phyloP scores from a whole-genome alignment of 2,888 invertebrate species.

The Cheilosia grossa region DNA sequence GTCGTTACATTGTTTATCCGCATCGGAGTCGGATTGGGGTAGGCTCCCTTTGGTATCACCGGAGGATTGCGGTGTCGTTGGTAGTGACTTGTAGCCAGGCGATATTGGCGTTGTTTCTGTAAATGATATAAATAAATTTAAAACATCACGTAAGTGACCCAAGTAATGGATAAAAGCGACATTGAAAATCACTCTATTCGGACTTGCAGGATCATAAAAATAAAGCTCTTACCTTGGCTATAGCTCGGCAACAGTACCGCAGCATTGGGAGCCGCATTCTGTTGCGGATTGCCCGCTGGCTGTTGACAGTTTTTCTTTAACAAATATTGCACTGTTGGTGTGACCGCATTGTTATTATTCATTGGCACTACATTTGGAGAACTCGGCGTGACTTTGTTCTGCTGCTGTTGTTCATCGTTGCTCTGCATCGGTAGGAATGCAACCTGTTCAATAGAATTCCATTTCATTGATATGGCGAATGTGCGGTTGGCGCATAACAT shows the following conservation, averaged over 20 bases:
- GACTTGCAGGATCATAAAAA: background rate
- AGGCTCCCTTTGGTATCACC: constrained; percentile 71
- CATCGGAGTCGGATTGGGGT: constrained; percentile 76
- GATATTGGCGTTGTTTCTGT: constrained; percentile 79
- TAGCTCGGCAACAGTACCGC: constrained; percentile 74
- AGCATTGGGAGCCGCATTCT: constrained; percentile 63
- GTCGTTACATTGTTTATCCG: constrained; percentile 73
- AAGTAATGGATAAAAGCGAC: no score
- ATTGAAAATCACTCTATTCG: no score
- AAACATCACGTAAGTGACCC: no score
- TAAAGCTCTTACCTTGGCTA: constrained; percentile 59
- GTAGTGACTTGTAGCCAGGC: constrained; percentile 81
- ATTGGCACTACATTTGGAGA: constrained; percentile 70
- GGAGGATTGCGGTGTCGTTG: constrained; percentile 82
- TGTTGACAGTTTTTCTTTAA: constrained; percentile 80
- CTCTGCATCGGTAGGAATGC: constrained; percentile 75
- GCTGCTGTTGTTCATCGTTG: constrained; percentile 76
- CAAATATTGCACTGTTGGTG: constrained; percentile 79
- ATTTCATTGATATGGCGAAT: background rate
- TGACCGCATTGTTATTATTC: constrained; percentile 61
- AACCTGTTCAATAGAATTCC: constrained; percentile 55
- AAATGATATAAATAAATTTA: no score
- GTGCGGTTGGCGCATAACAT: background rate
- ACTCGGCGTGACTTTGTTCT: constrained; percentile 63
- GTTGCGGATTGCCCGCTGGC: constrained; percentile 20